Conservation (phyloP, 2,888 invertebrate species). For the Iselma pallidipennis region DNA sequence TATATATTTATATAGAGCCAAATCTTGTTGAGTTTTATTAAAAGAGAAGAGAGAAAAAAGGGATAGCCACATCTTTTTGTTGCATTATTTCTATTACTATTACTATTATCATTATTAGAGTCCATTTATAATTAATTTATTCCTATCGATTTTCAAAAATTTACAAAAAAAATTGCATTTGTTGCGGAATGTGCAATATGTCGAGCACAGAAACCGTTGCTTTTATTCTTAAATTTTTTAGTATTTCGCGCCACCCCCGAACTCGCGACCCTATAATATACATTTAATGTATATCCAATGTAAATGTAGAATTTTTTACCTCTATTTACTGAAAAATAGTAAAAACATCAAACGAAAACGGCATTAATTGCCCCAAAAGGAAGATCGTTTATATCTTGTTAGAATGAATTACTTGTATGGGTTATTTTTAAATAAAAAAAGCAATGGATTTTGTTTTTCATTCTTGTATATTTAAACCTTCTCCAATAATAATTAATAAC, state of each 20-base stretch:
- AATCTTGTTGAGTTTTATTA: slow-evolving; percentile 49
- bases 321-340: not conserved
- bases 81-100: slow-evolving; percentile 7
- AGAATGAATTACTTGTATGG: slow-evolving; percentile 55
- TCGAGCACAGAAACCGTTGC: slow-evolving; percentile 37
- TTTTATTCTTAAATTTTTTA: slow-evolving; percentile 24
- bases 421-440: slow-evolving; percentile 57
- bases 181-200: slow-evolving; percentile 47
- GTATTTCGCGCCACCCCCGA: no score
- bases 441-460: no score
- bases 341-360: not conserved
- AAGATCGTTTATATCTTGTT: slow-evolving; percentile 53
- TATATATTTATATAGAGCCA: slow-evolving; percentile 53
- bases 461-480: no score
- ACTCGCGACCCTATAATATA: no score
- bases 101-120: slow-evolving; percentile 9
- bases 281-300: slow-evolving; percentile 17
- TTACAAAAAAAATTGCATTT: slow-evolving; percentile 24
- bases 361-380: slow-evolving; percentile 43
- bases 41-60: slow-evolving; percentile 21
- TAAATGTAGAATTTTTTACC: slow-evolving; percentile 28
- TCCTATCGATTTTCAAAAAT: slow-evolving; percentile 6
- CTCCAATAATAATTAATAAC: no score
- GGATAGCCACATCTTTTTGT: slow-evolving; percentile 40
- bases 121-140: slow-evolving; percentile 10